phyloP scores from a whole-genome alignment of 2,113 vertebrate species.

The Sylvilagus bachmani region DNA sequence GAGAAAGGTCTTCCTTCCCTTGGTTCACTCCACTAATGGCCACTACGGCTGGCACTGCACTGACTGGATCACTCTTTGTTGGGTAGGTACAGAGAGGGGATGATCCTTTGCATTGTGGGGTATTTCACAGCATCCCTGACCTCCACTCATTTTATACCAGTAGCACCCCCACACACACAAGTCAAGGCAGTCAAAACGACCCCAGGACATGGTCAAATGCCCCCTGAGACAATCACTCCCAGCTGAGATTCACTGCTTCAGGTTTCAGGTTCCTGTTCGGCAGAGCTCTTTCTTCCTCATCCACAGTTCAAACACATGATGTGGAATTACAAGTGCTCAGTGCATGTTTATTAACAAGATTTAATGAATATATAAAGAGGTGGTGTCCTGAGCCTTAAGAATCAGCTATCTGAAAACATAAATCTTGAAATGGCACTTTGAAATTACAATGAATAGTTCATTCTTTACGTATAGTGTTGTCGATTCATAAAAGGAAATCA shows the following conservation, averaged over 20 bases:
- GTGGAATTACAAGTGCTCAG: background rate
- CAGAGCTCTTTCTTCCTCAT: background rate
- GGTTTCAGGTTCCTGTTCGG: background rate
- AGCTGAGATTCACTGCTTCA: background rate
- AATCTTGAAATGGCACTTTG: slow-evolving; percentile 34
- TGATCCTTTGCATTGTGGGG: accelerated
- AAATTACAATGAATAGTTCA: background rate
- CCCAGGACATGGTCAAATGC: background rate
- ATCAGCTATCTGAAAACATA: background rate
- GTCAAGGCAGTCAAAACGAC: background rate
- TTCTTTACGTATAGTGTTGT: background rate
- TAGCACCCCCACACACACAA: background rate
- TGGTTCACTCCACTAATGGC: too few relatives aligned
- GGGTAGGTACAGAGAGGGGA: background rate
- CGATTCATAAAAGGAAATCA: slow-evolving; percentile 3
- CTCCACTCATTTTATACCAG: background rate
- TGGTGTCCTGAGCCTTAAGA: background rate
- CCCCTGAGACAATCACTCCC: accelerated
- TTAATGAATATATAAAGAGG: background rate
- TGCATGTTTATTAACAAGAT: background rate
- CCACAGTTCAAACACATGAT: background rate
- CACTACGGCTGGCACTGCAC: too few relatives aligned
- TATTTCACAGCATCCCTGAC: too few relatives aligned
- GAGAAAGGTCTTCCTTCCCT: too few relatives aligned
- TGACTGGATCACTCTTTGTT: background rate